Conservation (phyloP, 2,797 vertebrate genomes). For the Sphenopsis melanotis region DNA sequence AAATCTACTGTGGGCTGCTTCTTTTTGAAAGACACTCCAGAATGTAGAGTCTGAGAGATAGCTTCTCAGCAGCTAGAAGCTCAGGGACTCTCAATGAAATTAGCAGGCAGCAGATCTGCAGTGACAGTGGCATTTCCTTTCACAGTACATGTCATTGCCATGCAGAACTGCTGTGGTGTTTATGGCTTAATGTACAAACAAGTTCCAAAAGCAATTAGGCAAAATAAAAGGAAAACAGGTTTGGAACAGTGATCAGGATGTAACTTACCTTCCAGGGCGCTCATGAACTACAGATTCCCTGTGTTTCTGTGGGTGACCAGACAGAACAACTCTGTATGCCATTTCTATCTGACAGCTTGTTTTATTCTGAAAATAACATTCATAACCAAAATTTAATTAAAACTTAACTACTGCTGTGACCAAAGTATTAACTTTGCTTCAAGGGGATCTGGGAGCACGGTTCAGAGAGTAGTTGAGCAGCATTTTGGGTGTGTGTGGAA, state of each 20-base stretch:
- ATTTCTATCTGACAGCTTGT: background rate
- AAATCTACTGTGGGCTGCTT: background rate
- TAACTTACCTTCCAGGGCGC: background rate
- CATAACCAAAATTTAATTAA: background rate
- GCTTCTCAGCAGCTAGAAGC: background rate
- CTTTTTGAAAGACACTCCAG: background rate
- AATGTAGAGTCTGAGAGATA: background rate
- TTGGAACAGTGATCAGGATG: background rate
- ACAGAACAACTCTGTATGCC: background rate
- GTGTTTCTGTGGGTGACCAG: background rate
- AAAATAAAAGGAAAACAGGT: background rate
- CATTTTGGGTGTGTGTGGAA: background rate
- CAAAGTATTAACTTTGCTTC: background rate
- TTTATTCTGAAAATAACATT: background rate
- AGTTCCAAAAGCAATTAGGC: background rate
- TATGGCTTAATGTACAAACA: background rate
- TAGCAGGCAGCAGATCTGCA: background rate
- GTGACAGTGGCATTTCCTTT: background rate
- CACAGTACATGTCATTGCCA: accelerated
- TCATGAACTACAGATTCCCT: background rate
- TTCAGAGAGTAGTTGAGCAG: background rate
- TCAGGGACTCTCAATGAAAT: background rate
- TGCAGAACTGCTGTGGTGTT: background rate
- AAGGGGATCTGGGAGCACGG: background rate
- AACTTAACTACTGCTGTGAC: background rate